phyloP scores from a whole-genome alignment of 2,113 vertebrate genomes.

The Tapirus terrestris region DNA sequence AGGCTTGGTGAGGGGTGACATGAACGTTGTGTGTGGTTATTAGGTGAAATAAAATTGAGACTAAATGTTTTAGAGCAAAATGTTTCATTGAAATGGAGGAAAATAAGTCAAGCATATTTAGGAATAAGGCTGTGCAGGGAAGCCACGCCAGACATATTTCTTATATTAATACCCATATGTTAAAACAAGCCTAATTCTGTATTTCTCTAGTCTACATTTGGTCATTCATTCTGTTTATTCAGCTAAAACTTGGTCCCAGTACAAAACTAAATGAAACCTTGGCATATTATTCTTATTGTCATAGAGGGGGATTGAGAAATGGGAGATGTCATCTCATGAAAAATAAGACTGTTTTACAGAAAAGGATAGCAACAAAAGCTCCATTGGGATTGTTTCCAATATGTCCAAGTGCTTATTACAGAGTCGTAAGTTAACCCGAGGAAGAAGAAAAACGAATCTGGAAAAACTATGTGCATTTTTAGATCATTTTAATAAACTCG shows the following conservation, averaged over 20 bases:
- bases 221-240: not conserved
- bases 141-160: not conserved
- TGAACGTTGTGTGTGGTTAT: fast-evolving
- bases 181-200: not conserved
- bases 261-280: not conserved
- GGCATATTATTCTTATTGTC: not conserved
- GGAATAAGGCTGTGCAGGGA: fast-evolving
- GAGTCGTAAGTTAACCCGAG: not conserved
- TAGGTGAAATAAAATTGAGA: not conserved
- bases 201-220: not conserved
- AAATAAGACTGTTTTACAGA: not conserved
- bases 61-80: not conserved
- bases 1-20: not conserved
- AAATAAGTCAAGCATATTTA: fast-evolving
- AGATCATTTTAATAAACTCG: not conserved
- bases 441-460: not conserved
- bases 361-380: not conserved
- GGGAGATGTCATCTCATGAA: not conserved
- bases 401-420: not conserved
- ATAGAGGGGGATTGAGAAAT: fast-evolving
- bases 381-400: not conserved
- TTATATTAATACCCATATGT: not conserved
- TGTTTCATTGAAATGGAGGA: not conserved
- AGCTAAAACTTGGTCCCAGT: not conserved
- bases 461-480: not conserved